Evolutionary conservation across 2,888 invertebrate genomes (phyloP), one percentile per base, ranked within the genome.

Genomic region (Helicoverpa assulta): DNA sequence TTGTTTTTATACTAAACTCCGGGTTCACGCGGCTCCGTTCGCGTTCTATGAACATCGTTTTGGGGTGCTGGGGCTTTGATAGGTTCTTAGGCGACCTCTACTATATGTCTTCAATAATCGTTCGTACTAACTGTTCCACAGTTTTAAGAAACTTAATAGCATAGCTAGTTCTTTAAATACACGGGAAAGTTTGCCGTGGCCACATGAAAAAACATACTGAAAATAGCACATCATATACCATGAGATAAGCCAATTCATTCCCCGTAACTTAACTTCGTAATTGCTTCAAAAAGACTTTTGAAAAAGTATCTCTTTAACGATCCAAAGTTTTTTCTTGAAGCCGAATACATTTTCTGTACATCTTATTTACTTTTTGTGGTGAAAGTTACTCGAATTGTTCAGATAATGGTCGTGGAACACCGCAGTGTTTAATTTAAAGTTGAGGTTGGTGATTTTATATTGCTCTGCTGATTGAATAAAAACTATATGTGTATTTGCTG

Each of bases 1-100:
- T 73, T 73, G 74, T 77, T 75, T 77, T 80, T 71, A 43, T 50
- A 55, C 21, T 21, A 53, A 33, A 54, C 58, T 55, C 18, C 12
- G 62, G 47, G 26, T 26, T 26, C 43, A 55, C 59, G 47, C 33
- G 62, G 40, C 2, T 56, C 56, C n/a, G n/a, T 58, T 52, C 26
- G 19, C n/a, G 21, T n/a, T 8, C 14, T 7, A 0, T 10, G 7
- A 10, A 5, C 12, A 6, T 62, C 47, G 5, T 47, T 47, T 47
- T 6, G 5, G 5, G 0, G 4, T 12, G 12, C 40, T 26, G 40
- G 10, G 40, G 2, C 40, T 40, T 14, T 14, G 4, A 12, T 40
- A 47, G 47, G n/a, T n/a, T 47, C 47, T 6, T n/a, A 1, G n/a
- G 0, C 47, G 47, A n/a, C 6, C 4, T 40, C 40, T 14, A 33